A percentile compares a stretch with the other conserved stretches of the same genome.
Evolutionary conservation across 2,113 vertebrate genomes (phyloP).

Genomic region (Scortum barcoo): DNA sequence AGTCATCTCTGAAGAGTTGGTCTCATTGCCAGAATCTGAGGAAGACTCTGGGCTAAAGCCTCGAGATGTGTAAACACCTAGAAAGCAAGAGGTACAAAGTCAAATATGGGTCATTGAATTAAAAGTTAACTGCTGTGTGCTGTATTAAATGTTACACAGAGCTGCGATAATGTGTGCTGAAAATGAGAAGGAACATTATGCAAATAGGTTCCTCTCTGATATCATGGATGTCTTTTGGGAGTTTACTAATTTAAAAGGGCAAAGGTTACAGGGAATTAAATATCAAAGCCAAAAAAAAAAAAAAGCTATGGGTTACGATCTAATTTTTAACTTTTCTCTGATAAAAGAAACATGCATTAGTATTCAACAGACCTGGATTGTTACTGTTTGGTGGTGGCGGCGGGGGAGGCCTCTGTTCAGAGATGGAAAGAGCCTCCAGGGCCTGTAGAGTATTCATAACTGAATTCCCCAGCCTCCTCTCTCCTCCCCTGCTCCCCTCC

Average conservation of each 20-base stretch:
- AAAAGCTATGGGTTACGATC: background rate
- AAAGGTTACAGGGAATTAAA: background rate
- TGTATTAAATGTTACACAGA: background rate
- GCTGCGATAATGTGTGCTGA: background rate
- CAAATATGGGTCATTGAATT: background rate
- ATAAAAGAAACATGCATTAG: background rate
- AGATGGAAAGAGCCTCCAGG: conserved; percentile 91
- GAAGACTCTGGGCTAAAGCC: conserved; percentile 96
- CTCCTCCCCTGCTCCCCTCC: conserved; percentile 81
- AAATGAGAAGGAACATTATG: background rate
- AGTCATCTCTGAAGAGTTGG: conserved; percentile 99
- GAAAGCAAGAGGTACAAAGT: conserved; percentile 79
- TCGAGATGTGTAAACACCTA: conserved; percentile 94
- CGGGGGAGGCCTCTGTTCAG: conserved; percentile 86
- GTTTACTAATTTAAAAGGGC: background rate
- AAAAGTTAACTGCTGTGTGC: background rate
- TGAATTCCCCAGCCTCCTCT: conserved; percentile 86
- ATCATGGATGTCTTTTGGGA: background rate
- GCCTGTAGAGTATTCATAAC: conserved; percentile 92
- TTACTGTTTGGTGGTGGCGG: conserved; percentile 85
- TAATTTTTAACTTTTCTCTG: background rate
- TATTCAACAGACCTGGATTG: conserved; percentile 91
- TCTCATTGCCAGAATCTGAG: conserved; percentile 98
- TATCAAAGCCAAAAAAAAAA: background rate
- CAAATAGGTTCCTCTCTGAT: background rate